A percentile compares a stretch with the other conserved stretches of the same genome.
Conservation (phyloP, 2,888 invertebrate genomes). For the Unio pictorum region DNA sequence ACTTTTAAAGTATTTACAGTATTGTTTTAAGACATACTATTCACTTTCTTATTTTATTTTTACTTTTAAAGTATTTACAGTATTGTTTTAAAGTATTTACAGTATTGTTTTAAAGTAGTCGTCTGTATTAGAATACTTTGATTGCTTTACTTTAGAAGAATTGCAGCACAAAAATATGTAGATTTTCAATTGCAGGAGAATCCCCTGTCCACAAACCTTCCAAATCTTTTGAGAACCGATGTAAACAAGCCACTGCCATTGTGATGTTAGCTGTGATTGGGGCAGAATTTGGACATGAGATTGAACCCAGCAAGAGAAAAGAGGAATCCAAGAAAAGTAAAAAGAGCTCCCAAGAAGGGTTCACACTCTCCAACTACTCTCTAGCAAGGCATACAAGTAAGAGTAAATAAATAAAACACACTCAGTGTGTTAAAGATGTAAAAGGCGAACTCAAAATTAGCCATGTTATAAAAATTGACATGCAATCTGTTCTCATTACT, state of each 20-base stretch:
- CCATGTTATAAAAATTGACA: too few species aligned
- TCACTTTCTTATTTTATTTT: too few species aligned
- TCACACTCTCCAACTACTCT: constrained; percentile 86
- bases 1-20: too few species aligned
- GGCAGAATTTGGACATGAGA: constrained; percentile 97
- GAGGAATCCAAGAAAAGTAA: constrained; percentile 78
- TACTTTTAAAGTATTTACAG: too few species aligned
- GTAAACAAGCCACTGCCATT: constrained; percentile 97
- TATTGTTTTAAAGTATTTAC: too few species aligned
- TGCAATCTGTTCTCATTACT: too few species aligned
- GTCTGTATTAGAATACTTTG: background rate
- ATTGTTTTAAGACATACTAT: too few species aligned
- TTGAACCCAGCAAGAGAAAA: constrained; percentile 75
- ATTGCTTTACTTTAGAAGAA: background rate
- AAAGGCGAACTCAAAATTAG: background rate
- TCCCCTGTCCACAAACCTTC: constrained; percentile 55
- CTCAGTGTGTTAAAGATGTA: background rate
- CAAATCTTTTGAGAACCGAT: constrained; percentile 69
- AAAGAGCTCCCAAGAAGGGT: constrained; percentile 85
- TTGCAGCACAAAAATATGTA: background rate
- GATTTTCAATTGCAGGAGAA: constrained; percentile 40
- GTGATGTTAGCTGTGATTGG: constrained; percentile 97
- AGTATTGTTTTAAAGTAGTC: too few species aligned
- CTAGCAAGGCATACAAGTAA: constrained; percentile 90
- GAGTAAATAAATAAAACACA: constrained; percentile 27